Base-by-base conservation (phyloP, 92 coral and sea anemone genomes). In the Umimayanthus kanabou region DNA sequence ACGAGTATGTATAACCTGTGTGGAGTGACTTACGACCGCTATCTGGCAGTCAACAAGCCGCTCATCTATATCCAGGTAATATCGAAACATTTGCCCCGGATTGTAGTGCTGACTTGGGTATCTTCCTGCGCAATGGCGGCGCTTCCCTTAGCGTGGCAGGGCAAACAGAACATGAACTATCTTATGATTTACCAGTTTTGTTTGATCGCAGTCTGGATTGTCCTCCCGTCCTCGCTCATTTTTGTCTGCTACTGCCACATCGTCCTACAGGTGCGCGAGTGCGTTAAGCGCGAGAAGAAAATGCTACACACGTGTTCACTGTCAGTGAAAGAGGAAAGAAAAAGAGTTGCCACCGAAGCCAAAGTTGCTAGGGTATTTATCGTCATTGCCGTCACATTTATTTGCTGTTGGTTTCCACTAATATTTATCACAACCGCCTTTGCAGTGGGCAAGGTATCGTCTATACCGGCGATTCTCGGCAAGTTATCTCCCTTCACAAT, bases 21-120 rank as follows among this genome's bases (percentile, higher is more conserved):
- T 30, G 87, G 92, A 15, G 90, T 90, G 22, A 90, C 92, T 0
- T 90, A 90, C 77, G 92, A 90, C 71, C 92, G 92, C 3, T 90
- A 90, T 45, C 90, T 85, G 15, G 92, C 92, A 15, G 88, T 90
- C 6, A 23, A 80, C 58, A 53, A 90, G 42, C 92, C 92, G 2
- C 84, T 90, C 33, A 84, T 88, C 65, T 90, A 90, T 64, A 40
- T 70, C 65, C 49, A 78, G 26, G 88, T 90, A 4, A 80, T 90
- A 39, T 80, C 92, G 43, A 80, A 76, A 9, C 86, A 78, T 23
- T 80, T 88, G 23, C 88, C 88, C 43, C 80, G 87, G 25, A 69
- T 73, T 39, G 75, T 86, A 8, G 82, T 55, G 29, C 37, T 86
- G 29, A 86, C 85, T 28, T 90, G 92, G 92, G 16, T 90, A 26